Percentiles rank a stretch among this genome's conserved stretches.
Evolutionary conservation across 2,113 vertebrate species (phyloP).

Genomic region (Pedetes capensis): DNA sequence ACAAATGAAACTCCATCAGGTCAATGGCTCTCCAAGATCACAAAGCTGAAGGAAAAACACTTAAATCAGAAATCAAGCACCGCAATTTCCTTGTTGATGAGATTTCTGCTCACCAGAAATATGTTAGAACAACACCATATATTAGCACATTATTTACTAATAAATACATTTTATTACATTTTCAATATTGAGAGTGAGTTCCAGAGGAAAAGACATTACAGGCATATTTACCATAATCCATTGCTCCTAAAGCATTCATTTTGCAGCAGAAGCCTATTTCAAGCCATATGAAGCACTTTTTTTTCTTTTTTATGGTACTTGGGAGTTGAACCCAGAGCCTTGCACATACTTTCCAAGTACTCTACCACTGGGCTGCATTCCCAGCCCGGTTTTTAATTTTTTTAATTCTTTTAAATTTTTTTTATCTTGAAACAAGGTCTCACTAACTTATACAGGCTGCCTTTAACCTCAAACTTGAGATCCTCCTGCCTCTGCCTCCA

Average conservation of each 20-base stretch:
- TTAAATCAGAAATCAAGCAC: neutral
- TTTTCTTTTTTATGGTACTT: too few species aligned
- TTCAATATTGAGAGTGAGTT: slow-evolving; percentile 6
- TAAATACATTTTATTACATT: neutral
- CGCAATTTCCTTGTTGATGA: neutral
- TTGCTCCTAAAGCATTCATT: slow-evolving; percentile 9
- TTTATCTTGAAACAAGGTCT: too few species aligned
- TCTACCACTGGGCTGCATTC: too few species aligned
- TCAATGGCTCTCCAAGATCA: neutral
- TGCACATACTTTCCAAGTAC: too few species aligned
- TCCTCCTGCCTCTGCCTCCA: too few species aligned
- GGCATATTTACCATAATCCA: neutral
- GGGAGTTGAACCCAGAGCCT: too few species aligned
- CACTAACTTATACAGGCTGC: too few species aligned
- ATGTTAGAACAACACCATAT: neutral
- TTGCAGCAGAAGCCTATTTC: slow-evolving; percentile 9
- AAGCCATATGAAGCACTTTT: neutral
- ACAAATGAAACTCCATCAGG: neutral
- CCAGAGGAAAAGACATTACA: neutral
- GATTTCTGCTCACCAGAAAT: neutral
- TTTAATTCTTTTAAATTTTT: too few species aligned
- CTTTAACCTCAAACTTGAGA: too few species aligned
- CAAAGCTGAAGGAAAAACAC: neutral
- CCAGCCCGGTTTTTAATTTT: too few species aligned
- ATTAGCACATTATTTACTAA: neutral